Conservation (phyloP, 35 echinoderm and acorn worm species). For the Eucidaris tribuloides region DNA sequence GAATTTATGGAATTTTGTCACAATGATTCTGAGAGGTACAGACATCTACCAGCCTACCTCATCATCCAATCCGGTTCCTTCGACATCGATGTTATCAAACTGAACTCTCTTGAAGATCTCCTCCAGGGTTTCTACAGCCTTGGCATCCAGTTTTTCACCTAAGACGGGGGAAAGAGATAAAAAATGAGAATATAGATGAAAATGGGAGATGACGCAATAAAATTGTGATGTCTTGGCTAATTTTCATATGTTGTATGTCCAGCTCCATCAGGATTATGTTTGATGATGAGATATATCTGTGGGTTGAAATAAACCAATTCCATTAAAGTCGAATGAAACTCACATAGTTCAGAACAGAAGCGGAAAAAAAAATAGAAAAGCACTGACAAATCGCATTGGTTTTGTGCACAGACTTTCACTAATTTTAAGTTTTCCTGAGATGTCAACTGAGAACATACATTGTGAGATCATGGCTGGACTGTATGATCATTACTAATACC, state of each 20-base stretch:
- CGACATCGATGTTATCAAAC: conserved; percentile 75
- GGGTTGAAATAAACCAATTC: neutral
- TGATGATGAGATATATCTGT: neutral
- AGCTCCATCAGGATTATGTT: neutral
- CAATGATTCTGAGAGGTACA: too few relatives aligned
- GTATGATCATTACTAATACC: too few relatives aligned
- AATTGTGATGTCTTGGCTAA: neutral
- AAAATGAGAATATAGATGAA: neutral
- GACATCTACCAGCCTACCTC: conserved; percentile 76
- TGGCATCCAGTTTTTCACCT: conserved; percentile 88
- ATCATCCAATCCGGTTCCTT: conserved; percentile 78
- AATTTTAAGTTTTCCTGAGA: too few relatives aligned
- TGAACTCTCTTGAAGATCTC: conserved; percentile 88
- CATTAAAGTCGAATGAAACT: neutral
- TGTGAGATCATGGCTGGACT: too few relatives aligned
- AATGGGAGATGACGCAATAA: neutral
- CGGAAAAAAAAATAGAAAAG: too few relatives aligned
- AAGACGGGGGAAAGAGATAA: neutral
- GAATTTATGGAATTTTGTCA: too few relatives aligned
- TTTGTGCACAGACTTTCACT: too few relatives aligned
- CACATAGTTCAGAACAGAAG: too few relatives aligned
- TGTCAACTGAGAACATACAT: too few relatives aligned
- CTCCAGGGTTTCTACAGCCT: conserved; percentile 75
- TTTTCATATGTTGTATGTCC: neutral
- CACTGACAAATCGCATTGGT: too few relatives aligned